Percentiles rank a stretch among this genome's conserved stretches.
Conservation (phyloP, 2,888 invertebrate species). For the Ceraclea dissimilis region DNA sequence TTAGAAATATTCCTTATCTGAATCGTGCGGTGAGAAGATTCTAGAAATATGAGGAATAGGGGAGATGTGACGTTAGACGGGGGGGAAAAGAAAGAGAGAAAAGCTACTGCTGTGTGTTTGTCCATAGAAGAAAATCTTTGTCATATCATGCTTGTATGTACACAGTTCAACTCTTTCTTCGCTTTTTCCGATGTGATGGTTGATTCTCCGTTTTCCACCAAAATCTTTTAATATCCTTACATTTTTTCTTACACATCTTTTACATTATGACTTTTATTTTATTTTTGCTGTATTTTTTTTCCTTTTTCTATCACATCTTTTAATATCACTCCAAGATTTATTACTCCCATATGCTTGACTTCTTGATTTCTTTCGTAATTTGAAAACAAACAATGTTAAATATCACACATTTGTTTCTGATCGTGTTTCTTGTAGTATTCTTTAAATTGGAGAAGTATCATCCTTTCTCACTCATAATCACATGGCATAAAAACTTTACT, state of each 20-base stretch:
- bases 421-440: no score
- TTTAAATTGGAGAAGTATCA: no score
- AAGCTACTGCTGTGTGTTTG: neutral
- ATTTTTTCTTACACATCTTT: neutral
- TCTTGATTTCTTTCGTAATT: no score
- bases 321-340: neutral
- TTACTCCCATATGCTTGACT: neutral
- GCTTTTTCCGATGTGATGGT: neutral
- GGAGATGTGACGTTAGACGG: neutral
- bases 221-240: neutral
- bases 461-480: no score
- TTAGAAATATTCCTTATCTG: conserved; percentile 19
- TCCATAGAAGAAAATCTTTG: neutral
- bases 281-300: neutral
- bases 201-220: neutral
- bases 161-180: neutral
- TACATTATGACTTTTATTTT: neutral
- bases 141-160: neutral
- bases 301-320: neutral
- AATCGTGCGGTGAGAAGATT: conserved; percentile 11
- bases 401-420: no score
- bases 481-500: no score
- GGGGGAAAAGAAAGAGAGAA: neutral
- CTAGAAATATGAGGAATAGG: neutral
- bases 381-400: no score